phyloP scores from a whole-genome alignment of 2,888 invertebrate genomes.

The Glaucopsyche alexis region DNA sequence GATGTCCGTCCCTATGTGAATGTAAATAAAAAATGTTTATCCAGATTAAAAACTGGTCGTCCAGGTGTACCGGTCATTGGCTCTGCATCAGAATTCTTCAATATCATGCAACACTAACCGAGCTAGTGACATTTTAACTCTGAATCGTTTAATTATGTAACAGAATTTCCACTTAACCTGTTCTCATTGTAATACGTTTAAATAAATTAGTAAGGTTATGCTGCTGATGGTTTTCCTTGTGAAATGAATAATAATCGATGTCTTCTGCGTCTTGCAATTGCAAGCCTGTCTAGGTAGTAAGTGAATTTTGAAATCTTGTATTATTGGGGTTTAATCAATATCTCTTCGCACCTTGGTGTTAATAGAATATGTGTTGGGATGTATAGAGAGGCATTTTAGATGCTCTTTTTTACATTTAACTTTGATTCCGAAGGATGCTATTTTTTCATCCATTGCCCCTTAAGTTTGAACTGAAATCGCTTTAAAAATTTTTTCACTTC shows the following conservation, averaged over 20 bases:
- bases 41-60: constrained; percentile 28
- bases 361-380: background rate
- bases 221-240: background rate
- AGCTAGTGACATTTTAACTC: constrained; percentile 13
- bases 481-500: no score
- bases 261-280: background rate
- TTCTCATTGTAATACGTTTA: constrained; percentile 19
- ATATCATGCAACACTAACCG: constrained; percentile 26
- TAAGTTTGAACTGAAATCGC: no score
- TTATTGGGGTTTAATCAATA: background rate
- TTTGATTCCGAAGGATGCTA: no score
- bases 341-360: background rate
- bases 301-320: background rate
- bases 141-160: constrained; percentile 24
- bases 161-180: constrained; percentile 22
- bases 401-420: no score
- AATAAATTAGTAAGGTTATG: constrained; percentile 15
- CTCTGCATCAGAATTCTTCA: constrained; percentile 28
- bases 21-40: constrained; percentile 25
- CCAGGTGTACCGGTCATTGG: constrained; percentile 29
- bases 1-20: constrained; percentile 17
- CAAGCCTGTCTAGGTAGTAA: background rate
- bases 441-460: no score
- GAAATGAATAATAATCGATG: background rate
- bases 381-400: no score